Percentiles rank a stretch among this genome's conserved stretches.
phyloP scores from a whole-genome alignment of 2,113 vertebrate species.

The Spea multiplicata region DNA sequence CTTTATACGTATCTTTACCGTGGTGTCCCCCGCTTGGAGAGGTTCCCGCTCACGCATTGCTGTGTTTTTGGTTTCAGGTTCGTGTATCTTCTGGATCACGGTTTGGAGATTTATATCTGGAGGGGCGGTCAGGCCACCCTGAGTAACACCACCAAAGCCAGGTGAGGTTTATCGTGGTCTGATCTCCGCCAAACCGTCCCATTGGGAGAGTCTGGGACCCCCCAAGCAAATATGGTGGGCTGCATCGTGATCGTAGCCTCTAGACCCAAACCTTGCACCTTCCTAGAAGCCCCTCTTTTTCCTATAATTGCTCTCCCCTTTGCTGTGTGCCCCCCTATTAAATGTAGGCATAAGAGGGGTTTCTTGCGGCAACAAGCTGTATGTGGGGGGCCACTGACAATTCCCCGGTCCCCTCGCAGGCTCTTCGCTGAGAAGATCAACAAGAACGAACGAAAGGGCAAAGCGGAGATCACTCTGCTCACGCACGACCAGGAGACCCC shows the following conservation, averaged over 20 bases:
- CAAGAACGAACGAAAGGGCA: slow-evolving; percentile 93
- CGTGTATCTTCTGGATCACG: slow-evolving; percentile 87
- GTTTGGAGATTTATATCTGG: slow-evolving; percentile 86
- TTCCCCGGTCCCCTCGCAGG: slow-evolving; percentile 56
- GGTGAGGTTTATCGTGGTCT: slow-evolving; percentile 61
- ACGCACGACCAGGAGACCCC: slow-evolving; percentile 82
- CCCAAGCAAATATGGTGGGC: too few species aligned
- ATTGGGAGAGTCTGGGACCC: neutral
- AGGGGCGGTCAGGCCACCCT: slow-evolving; percentile 85
- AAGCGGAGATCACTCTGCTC: slow-evolving; percentile 81
- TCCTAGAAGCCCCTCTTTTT: too few species aligned
- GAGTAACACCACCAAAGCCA: slow-evolving; percentile 90
- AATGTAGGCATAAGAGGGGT: neutral
- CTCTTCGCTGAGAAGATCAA: slow-evolving; percentile 97
- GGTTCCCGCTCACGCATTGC: neutral
- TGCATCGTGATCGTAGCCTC: too few species aligned
- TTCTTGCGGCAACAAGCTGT: neutral
- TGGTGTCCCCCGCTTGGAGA: neutral
- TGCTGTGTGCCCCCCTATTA: neutral
- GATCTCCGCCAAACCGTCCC: neutral
- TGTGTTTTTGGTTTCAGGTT: slow-evolving; percentile 67
- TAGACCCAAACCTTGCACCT: too few species aligned
- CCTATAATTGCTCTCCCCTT: too few species aligned
- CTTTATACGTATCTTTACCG: neutral
- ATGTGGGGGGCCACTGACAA: neutral